Conservation (phyloP, 2,888 invertebrate species). For the Microctonus brassicae region DNA sequence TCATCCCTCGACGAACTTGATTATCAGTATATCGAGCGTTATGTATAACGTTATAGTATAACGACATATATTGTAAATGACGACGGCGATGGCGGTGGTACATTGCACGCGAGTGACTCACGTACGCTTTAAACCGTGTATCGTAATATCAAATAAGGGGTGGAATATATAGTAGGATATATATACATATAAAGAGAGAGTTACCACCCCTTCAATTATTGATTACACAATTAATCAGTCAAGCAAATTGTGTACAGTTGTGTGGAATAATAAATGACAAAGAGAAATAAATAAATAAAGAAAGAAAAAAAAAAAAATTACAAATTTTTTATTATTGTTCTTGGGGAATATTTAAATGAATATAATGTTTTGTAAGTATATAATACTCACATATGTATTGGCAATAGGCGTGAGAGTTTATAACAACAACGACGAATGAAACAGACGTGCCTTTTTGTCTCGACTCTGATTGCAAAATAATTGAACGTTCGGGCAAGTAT, state of each 20-base stretch:
- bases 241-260: too few species aligned
- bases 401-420: slow-evolving; percentile 14
- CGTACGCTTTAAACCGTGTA: slow-evolving; percentile 59
- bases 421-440: slow-evolving; percentile 19
- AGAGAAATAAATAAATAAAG: too few species aligned
- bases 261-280: too few species aligned
- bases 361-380: slow-evolving; percentile 41
- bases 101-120: slow-evolving; percentile 66
- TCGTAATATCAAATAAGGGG: slow-evolving; percentile 46
- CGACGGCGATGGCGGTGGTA: slow-evolving; percentile 41
- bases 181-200: slow-evolving; percentile 25
- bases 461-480: slow-evolving; percentile 68
- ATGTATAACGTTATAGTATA: too few species aligned
- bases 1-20: slow-evolving; percentile 68
- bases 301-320: not conserved
- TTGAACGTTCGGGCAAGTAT: slow-evolving; percentile 61
- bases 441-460: slow-evolving; percentile 47
- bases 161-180: slow-evolving; percentile 4
- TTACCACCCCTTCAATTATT: slow-evolving; percentile 57
- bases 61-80: slow-evolving; percentile 58
- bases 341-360: not conserved
- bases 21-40: slow-evolving; percentile 63
- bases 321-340: not conserved
- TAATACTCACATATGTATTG: slow-evolving; percentile 39
- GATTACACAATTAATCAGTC: slow-evolving; percentile 62